phyloP scores from a whole-genome alignment of 2,113 vertebrate species.

The Tinamus guttatus region DNA sequence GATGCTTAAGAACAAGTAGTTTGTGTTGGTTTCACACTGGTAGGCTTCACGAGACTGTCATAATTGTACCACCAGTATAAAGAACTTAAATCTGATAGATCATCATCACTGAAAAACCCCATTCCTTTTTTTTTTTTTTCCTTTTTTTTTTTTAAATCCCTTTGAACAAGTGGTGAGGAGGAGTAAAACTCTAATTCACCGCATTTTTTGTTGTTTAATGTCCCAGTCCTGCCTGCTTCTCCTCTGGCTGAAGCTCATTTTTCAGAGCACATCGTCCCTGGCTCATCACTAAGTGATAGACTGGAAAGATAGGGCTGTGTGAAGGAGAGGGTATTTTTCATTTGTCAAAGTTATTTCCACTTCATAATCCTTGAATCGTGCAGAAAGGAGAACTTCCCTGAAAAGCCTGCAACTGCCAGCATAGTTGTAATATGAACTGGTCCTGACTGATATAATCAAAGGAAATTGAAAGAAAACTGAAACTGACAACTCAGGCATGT shows the following conservation, averaged over 20 bases:
- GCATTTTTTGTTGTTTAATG: fast-evolving
- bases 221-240: too few relatives aligned
- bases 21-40: neutral
- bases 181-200: neutral
- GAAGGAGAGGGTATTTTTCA: neutral
- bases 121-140: neutral
- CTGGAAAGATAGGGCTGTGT: neutral
- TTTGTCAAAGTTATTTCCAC: neutral
- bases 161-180: neutral
- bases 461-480: neutral
- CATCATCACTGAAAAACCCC: fast-evolving
- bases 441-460: neutral
- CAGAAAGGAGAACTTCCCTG: slow-evolving; percentile 3
- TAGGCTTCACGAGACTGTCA: neutral
- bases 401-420: neutral
- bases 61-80: neutral
- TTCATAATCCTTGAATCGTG: neutral
- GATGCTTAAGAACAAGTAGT: neutral
- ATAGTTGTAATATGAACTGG: neutral
- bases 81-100: neutral
- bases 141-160: neutral
- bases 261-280: neutral
- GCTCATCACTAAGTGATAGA: neutral
- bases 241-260: neutral
- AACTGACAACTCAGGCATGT: neutral